Base-by-base conservation (phyloP, 2,888 invertebrate genomes). In the Ophraella communa region DNA sequence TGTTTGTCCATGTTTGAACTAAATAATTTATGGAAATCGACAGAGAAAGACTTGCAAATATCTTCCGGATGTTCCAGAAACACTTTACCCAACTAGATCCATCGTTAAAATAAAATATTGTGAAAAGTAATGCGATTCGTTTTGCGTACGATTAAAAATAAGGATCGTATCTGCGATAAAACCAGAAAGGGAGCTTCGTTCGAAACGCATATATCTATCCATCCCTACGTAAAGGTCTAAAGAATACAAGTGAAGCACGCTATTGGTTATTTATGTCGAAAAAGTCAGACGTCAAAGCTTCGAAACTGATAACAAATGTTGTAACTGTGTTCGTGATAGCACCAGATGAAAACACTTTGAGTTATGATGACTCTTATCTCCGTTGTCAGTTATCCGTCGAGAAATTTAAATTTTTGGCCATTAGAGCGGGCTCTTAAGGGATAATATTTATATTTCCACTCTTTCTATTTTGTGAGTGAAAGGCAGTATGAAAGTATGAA, bases 331-430 rank as follows among this genome's bases (percentile, higher is more conserved):
- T 61, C 63, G 61, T 63, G 63, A 67, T 62, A 59, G 59, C 35
- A 47, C 42, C 65, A 63, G 68, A 65, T 59, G 63, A 68, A 68
- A 65, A 62, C 57, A 60, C 64, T 35, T 54, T 64, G 68, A 68
- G 62, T 68, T 68, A 68, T 68, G 62, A 66, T 42, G 62, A 59
- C 65, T 62, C 61, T 66, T 68, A 68, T 68, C 68, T 64, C 42
- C 54, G 52, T 44, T 60, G 67, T 67, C 64, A 64, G 67, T 67
- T 64, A 52, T 54, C 58, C 49, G 62, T 67, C 59, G 51, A 23
- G 56, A 33, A 45, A 66, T 64, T 67, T 62, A 56, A 58, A 58
- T 66, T 61, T 49, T n/a, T 47, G 35, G 54, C 49, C 14, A n/a
- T 21, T 49, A 49, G 49, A 24, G 24, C 49, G 24, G 49, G 23